A percentile compares a stretch with the other conserved stretches of the same genome.
Conservation (phyloP, 1,140 invertebrate species). For the Zaprionus africanus region DNA sequence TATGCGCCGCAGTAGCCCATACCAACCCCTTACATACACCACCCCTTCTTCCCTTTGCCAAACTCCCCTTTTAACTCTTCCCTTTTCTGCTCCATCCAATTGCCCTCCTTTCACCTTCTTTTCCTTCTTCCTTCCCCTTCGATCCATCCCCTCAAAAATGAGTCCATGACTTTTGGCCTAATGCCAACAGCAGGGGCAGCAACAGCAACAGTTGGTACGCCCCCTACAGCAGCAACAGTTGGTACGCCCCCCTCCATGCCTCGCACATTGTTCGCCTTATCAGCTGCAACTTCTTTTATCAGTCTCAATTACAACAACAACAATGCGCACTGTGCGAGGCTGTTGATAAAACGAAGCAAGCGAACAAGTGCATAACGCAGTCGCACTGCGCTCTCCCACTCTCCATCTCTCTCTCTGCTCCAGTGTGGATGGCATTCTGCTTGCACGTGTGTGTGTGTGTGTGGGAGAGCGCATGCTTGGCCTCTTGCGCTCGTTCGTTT, state of each 20-base stretch:
- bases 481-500: neutral
- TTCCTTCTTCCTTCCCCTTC: no score
- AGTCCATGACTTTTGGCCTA: conserved; percentile 29
- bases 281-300: conserved; percentile 49
- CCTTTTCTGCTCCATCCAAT: no score
- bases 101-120: no score
- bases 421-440: conserved; percentile 34
- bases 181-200: conserved; percentile 41
- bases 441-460: conserved; percentile 4
- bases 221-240: neutral
- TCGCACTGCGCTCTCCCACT: conserved; percentile 48
- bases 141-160: no score
- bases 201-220: conserved; percentile 40
- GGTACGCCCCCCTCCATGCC: no score
- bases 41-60: no score
- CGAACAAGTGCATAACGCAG: conserved; percentile 72
- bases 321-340: conserved; percentile 10
- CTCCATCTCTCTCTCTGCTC: neutral
- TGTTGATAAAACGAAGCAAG: conserved; percentile 47
- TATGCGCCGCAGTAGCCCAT: conserved; percentile 27
- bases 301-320: conserved; percentile 19
- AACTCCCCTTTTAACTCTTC: no score
- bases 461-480: conserved; percentile 23
- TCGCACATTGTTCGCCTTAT: conserved; percentile 17
- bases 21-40: neutral